A percentile compares a stretch with the other conserved stretches of the same genome.
These are phyloP conservation scores for Syritta pipiens DNA, from an alignment of 2,888 invertebrate species.

Conservation along the genomic window DNA sequence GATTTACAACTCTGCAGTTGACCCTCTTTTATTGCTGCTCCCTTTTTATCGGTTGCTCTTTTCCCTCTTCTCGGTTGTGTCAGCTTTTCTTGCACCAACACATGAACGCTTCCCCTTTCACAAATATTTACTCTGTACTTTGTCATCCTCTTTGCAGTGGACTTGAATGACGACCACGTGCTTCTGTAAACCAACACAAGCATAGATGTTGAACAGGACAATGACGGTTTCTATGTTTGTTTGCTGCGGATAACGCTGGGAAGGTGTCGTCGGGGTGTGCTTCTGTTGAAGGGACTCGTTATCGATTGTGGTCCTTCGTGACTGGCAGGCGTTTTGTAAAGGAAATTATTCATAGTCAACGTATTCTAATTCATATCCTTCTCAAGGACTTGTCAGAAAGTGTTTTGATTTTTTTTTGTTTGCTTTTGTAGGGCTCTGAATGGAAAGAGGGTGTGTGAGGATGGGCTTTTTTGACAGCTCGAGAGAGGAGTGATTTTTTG, in stretches of 20 bases:
- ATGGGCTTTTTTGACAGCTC: too few species aligned
- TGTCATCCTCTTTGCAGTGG: conserved; percentile 3
- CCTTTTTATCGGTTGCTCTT: neutral
- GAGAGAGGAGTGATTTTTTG: too few species aligned
- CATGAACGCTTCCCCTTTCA: conserved; percentile 20
- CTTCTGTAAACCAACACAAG: conserved; percentile 24
- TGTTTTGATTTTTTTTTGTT: conserved; percentile 4
- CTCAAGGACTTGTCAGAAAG: conserved; percentile 1
- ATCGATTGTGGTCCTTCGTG: conserved; percentile 36
- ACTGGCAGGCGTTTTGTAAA: conserved; percentile 14
- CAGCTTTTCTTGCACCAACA: neutral
- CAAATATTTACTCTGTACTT: conserved; percentile 26
- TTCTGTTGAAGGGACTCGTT: conserved; percentile 1
- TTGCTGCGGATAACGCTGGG: neutral
- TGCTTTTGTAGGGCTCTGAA: neutral
- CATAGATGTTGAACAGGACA: neutral
- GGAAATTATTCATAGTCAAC: conserved; percentile 17
- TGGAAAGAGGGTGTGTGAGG: neutral
- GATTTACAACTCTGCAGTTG: conserved; percentile 46
- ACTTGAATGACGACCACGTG: conserved; percentile 50
- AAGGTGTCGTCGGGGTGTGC: conserved; percentile 10
- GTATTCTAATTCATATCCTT: conserved; percentile 1
- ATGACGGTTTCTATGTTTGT: too few species aligned
- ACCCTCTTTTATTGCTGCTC: conserved; percentile 14
- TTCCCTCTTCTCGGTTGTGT: neutral